These are phyloP conservation scores for Limnodromus scolopaceus DNA, from an alignment of 2,797 vertebrate genomes.

Conservation along the genomic window DNA sequence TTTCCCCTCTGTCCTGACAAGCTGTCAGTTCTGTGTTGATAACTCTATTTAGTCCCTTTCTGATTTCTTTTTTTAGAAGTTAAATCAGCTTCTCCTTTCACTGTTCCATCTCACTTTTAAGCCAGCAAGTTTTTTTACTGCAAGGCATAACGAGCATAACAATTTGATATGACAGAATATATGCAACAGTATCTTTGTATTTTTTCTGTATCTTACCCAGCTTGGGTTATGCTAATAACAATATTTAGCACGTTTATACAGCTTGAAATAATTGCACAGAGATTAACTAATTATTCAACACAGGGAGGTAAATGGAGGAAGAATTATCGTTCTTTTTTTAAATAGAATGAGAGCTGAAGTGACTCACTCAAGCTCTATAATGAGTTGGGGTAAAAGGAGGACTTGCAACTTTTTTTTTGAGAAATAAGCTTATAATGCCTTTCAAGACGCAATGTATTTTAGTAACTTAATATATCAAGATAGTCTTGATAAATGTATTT, in stretches of 20 bases:
- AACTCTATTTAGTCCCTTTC: not conserved
- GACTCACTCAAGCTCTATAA: not conserved
- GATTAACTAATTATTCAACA: not conserved
- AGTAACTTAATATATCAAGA: not conserved
- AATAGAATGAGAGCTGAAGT: not conserved
- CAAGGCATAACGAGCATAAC: not conserved
- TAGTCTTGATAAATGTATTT: not conserved
- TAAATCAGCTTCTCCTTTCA: not conserved
- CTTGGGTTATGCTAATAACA: constrained; percentile 7
- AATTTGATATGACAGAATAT: not conserved
- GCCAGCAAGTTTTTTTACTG: not conserved
- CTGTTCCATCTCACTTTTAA: not conserved
- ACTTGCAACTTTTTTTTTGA: not conserved
- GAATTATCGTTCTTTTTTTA: not conserved
- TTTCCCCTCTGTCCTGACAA: not conserved
- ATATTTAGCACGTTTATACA: not conserved
- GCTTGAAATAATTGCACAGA: not conserved
- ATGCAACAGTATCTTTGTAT: not conserved
- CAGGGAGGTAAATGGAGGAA: not conserved
- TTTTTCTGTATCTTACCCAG: not conserved
- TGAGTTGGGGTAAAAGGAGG: not conserved
- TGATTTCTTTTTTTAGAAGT: not conserved
- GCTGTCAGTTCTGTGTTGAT: constrained; percentile 10
- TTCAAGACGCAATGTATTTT: not conserved
- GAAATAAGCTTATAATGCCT: not conserved